These are phyloP conservation scores for Hylomyscus alleni DNA, from an alignment of 2,797 vertebrate genomes.

Conservation along the genomic window DNA sequence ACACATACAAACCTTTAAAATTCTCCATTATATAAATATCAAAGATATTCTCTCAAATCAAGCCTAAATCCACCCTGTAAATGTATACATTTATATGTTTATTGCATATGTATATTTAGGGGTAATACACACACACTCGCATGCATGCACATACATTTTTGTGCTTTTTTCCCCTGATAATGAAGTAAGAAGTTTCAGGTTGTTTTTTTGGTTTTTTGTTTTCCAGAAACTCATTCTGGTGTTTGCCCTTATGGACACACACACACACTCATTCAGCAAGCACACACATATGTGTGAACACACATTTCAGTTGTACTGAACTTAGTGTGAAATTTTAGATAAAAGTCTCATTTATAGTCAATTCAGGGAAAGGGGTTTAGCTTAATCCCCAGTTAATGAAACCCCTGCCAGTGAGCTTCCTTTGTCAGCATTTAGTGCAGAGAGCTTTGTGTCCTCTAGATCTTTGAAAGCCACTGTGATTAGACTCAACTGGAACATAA, in stretches of 20 bases:
- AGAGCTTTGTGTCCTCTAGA: constrained; percentile 89
- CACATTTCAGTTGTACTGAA: constrained; percentile 87
- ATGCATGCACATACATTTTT: not conserved
- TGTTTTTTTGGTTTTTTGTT: not conserved
- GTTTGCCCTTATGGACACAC: constrained; percentile 48
- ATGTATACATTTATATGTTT: not conserved
- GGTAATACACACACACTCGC: not conserved
- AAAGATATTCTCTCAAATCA: constrained; percentile 47
- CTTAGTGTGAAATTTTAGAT: constrained; percentile 90
- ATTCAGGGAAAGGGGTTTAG: constrained; percentile 90
- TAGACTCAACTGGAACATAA: constrained; percentile 87
- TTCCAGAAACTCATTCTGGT: constrained; percentile 5
- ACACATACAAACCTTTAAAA: not conserved
- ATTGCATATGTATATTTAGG: not conserved
- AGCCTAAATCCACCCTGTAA: not conserved
- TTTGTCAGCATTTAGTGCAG: constrained; percentile 91
- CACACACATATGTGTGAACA: constrained; percentile 67
- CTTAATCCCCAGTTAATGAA: constrained; percentile 98
- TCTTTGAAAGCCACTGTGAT: constrained; percentile 88
- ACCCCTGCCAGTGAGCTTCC: constrained; percentile 91
- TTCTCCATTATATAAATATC: constrained; percentile 19
- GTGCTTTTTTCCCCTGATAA: constrained; percentile 10
- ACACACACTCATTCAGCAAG: constrained; percentile 61
- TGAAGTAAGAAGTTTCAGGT: not conserved
- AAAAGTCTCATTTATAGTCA: constrained; percentile 89